Conservation (phyloP, 2,113 vertebrate genomes). For the Notothenia coriiceps region DNA sequence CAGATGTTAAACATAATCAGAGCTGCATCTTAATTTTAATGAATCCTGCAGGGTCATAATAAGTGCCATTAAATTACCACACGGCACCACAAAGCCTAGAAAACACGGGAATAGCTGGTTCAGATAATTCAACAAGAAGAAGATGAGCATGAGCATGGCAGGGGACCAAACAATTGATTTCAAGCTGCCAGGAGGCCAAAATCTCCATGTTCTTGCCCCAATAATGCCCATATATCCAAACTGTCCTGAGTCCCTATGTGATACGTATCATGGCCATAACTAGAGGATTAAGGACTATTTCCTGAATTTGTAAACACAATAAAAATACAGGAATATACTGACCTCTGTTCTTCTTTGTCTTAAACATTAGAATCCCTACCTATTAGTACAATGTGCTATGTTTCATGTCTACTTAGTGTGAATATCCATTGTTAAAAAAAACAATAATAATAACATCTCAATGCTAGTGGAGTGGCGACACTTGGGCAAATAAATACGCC, state of each 20-base stretch:
- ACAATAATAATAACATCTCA: slow-evolving; percentile 2
- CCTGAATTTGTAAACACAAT: background rate
- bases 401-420: background rate
- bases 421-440: slow-evolving; percentile 3
- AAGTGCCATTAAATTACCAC: slow-evolving; percentile 52
- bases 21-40: slow-evolving; percentile 72
- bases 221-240: background rate
- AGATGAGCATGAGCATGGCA: background rate
- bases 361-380: background rate
- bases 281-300: background rate
- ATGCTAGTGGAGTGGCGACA: slow-evolving; percentile 14
- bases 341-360: background rate
- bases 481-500: background rate
- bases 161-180: background rate
- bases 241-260: background rate
- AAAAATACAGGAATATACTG: background rate
- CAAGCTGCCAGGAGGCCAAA: background rate
- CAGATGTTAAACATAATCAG: slow-evolving; percentile 72
- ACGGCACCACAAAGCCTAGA: slow-evolving; percentile 11
- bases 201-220: background rate
- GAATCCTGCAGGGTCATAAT: slow-evolving; percentile 61
- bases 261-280: background rate
- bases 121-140: slow-evolving; percentile 12
- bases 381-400: background rate
- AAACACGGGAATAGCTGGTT: slow-evolving; percentile 10